Evolutionary conservation across 2,888 invertebrate species (phyloP).

Genomic region (Anagyrus pseudococci): DNA sequence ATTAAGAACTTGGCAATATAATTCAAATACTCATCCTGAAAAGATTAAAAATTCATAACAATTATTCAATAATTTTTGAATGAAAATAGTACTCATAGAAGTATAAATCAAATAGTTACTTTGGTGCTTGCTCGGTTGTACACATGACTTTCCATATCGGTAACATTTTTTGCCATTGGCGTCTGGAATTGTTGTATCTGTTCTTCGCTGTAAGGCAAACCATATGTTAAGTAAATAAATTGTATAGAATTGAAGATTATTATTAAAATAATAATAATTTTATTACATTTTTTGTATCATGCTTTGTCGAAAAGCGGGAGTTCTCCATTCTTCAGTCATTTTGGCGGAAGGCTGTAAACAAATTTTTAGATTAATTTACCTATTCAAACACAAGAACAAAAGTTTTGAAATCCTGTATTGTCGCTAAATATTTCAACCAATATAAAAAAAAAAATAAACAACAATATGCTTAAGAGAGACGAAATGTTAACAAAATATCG

Average conservation of each 20-base stretch:
- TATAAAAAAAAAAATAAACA: too few species aligned
- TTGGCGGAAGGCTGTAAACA: too few species aligned
- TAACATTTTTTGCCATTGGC: conserved; percentile 83
- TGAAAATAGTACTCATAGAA: background rate
- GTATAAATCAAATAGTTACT: too few species aligned
- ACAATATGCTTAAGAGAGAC: too few species aligned
- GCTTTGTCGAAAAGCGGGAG: conserved; percentile 80
- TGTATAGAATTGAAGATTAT: background rate
- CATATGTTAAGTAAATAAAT: background rate
- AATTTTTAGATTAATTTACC: too few species aligned
- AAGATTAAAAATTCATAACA: conserved; percentile 36
- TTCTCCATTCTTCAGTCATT: conserved; percentile 69
- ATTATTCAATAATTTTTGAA: background rate
- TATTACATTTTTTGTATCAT: conserved; percentile 87
- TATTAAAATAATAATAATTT: background rate
- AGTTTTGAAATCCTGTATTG: too few species aligned
- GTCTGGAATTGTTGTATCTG: conserved; percentile 83
- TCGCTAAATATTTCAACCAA: too few species aligned
- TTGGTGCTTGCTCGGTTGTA: conserved; percentile 91
- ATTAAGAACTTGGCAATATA: conserved; percentile 88
- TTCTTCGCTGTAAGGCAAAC: conserved; percentile 79
- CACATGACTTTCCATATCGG: conserved; percentile 94
- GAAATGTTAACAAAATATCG: too few species aligned
- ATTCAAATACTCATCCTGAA: conserved; percentile 85
- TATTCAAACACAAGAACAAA: too few species aligned